Base-by-base conservation (phyloP, 2,797 vertebrate genomes). In the Dryobates pubescens region DNA sequence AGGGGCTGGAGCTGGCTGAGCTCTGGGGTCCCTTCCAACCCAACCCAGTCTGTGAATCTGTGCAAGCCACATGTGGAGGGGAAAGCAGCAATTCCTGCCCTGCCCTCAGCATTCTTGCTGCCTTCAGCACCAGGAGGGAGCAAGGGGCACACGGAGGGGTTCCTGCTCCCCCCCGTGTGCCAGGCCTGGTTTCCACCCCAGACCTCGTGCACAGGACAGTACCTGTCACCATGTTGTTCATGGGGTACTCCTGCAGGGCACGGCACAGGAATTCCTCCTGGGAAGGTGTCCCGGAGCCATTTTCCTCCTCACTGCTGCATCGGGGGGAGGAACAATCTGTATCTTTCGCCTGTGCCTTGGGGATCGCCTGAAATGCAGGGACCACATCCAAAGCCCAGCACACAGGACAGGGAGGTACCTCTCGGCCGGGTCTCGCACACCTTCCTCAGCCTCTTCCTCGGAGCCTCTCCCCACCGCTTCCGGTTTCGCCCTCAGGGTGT, bases 141-240 rank as follows among this genome's bases (percentile, higher is more conserved):
- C 17, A 13, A 43, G 63, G 19, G 41, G 41, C 24, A 7, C 3
- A 0, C 0, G 1, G 7, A 3, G 3, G 27, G 12, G 5, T 13
- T 14, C 17, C 30, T n/a, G n/a, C 45, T 36, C 64, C 58, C 17
- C 59, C 43, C 20, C 9, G 12, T 20, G 29, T 17, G 10, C 36
- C 23, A 36, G 34, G 59, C 17, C 27, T 56, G 53, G 15, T 51
- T 51, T 51, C 49, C 20, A 58, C 38, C 23, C 49, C 45, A 61
- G 26, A 10, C 9, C 7, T 26, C 16, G 17, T 7, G 26, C 5
- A 22, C 53, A 3, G 9, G 57, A 36, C 15, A 14, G 97, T 97
- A 99, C 99, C 99, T 98, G 98, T 98, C 64, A 97, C 89, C 97
- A 97, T 98, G 95, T 98, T 98, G 90, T 97, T 98, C 29, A 91